Conservation (phyloP, 2,113 vertebrate species). For the Ophthalmolycus amberensis region DNA sequence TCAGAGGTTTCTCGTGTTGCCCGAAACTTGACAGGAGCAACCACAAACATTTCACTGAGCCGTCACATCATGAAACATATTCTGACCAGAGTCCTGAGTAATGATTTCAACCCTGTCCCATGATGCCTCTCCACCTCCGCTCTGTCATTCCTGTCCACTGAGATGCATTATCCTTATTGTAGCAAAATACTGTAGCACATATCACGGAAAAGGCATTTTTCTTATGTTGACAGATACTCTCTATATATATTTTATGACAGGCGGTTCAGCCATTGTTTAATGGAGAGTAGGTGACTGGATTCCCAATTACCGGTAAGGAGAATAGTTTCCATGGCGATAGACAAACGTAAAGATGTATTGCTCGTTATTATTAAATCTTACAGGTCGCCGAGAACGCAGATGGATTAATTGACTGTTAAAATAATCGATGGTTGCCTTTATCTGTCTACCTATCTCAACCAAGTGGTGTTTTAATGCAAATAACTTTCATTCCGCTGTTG, state of each 20-base stretch:
- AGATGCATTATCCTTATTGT: background rate
- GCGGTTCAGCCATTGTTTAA: background rate
- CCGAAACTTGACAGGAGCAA: conserved; percentile 36
- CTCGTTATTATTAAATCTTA: background rate
- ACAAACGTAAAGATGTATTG: background rate
- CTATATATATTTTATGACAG: background rate
- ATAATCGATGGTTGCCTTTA: background rate
- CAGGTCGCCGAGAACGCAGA: background rate
- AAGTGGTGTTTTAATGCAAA: background rate
- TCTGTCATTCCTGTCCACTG: background rate
- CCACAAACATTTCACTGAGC: conserved; percentile 55
- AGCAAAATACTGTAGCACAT: background rate
- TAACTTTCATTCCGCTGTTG: background rate
- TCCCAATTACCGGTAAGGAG: background rate
- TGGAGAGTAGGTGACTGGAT: background rate
- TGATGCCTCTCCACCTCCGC: background rate
- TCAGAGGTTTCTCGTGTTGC: conserved; percentile 37
- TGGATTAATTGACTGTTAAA: background rate
- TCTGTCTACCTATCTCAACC: no score
- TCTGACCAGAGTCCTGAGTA: conserved; percentile 12
- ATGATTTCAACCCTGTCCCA: conserved; percentile 8
- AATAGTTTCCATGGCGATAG: background rate
- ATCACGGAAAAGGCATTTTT: background rate
- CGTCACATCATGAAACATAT: conserved; percentile 34
- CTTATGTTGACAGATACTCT: background rate